These are phyloP conservation scores for Marcusenius ussheri DNA, from an alignment of 2,113 vertebrate species.

Conservation along the genomic window DNA sequence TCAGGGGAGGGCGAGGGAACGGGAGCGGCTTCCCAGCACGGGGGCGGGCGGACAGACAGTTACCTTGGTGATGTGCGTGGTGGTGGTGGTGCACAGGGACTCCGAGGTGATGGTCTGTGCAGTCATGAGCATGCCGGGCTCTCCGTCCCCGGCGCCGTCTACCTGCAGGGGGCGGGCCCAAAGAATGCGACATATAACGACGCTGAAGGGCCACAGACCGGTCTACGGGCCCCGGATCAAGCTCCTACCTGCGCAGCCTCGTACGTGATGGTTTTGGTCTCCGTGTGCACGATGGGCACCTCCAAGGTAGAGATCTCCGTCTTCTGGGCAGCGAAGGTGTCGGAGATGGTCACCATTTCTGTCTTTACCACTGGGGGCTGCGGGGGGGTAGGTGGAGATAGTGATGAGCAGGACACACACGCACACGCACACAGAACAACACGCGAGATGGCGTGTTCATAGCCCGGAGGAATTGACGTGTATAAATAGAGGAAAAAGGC, in stretches of 20 bases:
- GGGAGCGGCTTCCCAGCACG: too few species aligned
- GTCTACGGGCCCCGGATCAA: too few species aligned
- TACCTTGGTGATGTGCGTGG: slow-evolving; percentile 99
- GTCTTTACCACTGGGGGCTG: slow-evolving; percentile 99
- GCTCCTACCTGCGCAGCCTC: slow-evolving; percentile 86
- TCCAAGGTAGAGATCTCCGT: slow-evolving; percentile 96
- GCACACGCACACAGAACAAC: neutral
- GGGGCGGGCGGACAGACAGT: neutral
- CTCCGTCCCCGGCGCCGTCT: slow-evolving; percentile 71
- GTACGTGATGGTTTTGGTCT: slow-evolving; percentile 99
- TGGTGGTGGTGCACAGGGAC: slow-evolving; percentile 90
- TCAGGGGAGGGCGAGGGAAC: neutral
- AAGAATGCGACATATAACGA: neutral
- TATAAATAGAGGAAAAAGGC: neutral
- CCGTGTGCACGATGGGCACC: slow-evolving; percentile 98
- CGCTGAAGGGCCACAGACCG: neutral
- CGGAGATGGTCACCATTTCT: slow-evolving; percentile 99
- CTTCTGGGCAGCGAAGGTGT: slow-evolving; percentile 85
- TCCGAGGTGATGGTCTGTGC: slow-evolving; percentile 97
- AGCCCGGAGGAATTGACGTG: neutral
- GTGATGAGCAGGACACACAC: slow-evolving; percentile 41
- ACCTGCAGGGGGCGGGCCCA: slow-evolving; percentile 52
- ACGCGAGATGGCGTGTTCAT: neutral
- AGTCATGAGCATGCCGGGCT: slow-evolving; percentile 80
- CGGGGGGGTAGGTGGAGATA: slow-evolving; percentile 50